phyloP scores from a whole-genome alignment of 2,888 invertebrate genomes.

The Andricus quercusramuli region DNA sequence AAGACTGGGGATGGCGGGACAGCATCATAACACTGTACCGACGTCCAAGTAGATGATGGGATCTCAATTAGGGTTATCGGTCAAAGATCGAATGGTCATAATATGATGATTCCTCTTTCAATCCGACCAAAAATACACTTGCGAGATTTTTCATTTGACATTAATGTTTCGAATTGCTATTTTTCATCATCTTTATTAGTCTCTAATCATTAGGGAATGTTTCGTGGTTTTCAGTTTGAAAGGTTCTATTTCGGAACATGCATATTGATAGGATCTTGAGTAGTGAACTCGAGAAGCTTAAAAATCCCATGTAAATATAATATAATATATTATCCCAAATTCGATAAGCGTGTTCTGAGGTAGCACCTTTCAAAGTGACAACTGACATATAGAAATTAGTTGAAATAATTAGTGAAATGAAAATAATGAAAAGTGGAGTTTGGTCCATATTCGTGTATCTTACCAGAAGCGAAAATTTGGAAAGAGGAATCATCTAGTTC shows the following conservation, averaged over 20 bases:
- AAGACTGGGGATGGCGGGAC: constrained; percentile 76
- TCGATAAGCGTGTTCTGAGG: no score
- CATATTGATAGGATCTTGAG: no score
- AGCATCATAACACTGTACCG: constrained; percentile 69
- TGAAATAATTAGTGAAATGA: background rate
- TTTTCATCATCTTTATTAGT: background rate
- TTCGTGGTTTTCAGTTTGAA: no score
- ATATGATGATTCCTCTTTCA: constrained; percentile 5
- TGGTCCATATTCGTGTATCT: background rate
- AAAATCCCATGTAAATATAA: no score
- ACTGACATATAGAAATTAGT: no score
- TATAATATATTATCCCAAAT: no score
- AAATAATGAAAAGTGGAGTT: background rate
- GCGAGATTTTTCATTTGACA: background rate
- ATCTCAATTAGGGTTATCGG: constrained; percentile 35
- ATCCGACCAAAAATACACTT: background rate
- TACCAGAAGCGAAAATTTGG: constrained; percentile 7
- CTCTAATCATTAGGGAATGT: no score
- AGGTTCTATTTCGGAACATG: no score
- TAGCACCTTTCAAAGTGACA: no score
- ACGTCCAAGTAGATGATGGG: constrained; percentile 75
- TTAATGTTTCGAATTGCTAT: background rate
- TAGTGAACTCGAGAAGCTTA: no score
- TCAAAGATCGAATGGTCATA: constrained; percentile 44
- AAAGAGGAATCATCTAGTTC: constrained; percentile 30